Conservation (phyloP, 2,113 vertebrate species). For the Dasyornis broadbenti region DNA sequence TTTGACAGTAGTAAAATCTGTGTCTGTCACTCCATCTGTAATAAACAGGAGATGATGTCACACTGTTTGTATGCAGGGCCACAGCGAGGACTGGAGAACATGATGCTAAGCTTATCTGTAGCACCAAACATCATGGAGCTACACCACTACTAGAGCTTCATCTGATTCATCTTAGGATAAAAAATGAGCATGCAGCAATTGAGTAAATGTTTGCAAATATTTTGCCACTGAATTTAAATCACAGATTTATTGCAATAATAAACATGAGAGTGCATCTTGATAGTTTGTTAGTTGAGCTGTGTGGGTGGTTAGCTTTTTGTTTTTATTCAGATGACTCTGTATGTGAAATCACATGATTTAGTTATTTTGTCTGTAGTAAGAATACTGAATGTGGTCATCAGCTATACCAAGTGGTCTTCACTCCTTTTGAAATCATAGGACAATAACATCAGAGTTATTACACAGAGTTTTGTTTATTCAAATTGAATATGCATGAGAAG, state of each 20-base stretch:
- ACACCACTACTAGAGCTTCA: neutral
- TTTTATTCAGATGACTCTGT: neutral
- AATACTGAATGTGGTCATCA: neutral
- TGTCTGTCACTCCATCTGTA: constrained; percentile 38
- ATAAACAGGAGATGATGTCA: constrained; percentile 18
- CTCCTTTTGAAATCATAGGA: neutral
- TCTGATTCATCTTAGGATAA: neutral
- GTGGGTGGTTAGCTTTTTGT: neutral
- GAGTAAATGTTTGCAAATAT: constrained; percentile 34
- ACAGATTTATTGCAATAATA: constrained; percentile 20
- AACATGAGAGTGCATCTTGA: neutral
- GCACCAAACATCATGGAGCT: neutral
- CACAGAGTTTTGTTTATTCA: neutral
- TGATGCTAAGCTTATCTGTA: neutral
- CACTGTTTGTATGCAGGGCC: neutral
- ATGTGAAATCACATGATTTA: neutral
- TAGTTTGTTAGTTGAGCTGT: neutral
- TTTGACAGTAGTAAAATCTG: constrained; percentile 39
- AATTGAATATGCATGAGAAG: constrained; percentile 69
- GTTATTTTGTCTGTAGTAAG: constrained; percentile 19
- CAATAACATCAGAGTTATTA: constrained; percentile 44
- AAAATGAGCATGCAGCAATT: constrained; percentile 4
- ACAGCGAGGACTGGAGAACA: neutral
- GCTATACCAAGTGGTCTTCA: neutral
- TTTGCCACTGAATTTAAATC: constrained; percentile 21